A percentile compares a stretch with the other conserved stretches of the same genome.
phyloP scores from a whole-genome alignment of 1,140 invertebrate genomes.

The Tetramorium alpestre region DNA sequence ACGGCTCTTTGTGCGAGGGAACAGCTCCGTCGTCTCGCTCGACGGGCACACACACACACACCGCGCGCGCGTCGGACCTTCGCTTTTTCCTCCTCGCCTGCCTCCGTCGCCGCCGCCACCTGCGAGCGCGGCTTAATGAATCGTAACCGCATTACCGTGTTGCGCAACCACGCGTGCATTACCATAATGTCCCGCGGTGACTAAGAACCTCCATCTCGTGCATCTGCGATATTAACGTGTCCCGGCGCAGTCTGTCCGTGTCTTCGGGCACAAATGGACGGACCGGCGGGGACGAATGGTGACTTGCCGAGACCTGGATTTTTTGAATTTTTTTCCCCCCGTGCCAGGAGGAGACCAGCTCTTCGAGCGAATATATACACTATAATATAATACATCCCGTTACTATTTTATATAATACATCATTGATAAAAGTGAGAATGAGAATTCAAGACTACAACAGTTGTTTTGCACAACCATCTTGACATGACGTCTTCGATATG shows the following conservation, averaged over 20 bases:
- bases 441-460: no score
- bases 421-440: not conserved
- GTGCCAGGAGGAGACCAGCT: not conserved
- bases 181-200: slow-evolving; percentile 62
- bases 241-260: slow-evolving; percentile 16
- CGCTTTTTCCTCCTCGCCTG: slow-evolving; percentile 30
- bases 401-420: not conserved
- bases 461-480: not conserved
- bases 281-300: not conserved
- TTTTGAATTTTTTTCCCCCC: not conserved
- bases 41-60: slow-evolving; percentile 37
- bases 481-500: not conserved
- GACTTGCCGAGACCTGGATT: not conserved
- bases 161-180: slow-evolving; percentile 57
- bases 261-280: slow-evolving; percentile 31
- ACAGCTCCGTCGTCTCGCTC: slow-evolving; percentile 66
- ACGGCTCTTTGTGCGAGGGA: slow-evolving; percentile 12
- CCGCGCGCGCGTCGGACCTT: slow-evolving; percentile 22
- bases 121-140: slow-evolving; percentile 64
- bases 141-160: slow-evolving; percentile 66
- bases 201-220: slow-evolving; percentile 59
- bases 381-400: not conserved
- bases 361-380: not conserved
- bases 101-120: not conserved
- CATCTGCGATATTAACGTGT: slow-evolving; percentile 54